phyloP scores from a whole-genome alignment of 2,888 invertebrate genomes.

The Agonum fuliginosum region DNA sequence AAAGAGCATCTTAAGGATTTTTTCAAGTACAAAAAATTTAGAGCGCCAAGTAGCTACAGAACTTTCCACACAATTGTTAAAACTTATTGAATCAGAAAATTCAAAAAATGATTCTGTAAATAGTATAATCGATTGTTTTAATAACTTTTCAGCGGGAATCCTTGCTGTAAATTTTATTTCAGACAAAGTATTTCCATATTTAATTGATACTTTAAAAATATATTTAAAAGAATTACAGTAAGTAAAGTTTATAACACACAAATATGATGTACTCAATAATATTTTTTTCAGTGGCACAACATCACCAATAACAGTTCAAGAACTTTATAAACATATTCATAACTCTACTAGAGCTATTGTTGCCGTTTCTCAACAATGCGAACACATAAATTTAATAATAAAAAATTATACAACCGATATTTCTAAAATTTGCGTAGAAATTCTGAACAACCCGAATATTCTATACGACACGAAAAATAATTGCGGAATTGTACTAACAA shows the following conservation, averaged over 20 bases:
- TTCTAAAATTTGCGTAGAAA: conserved; percentile 63
- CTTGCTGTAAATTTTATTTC: conserved; percentile 61
- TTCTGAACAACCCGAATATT: conserved; percentile 72
- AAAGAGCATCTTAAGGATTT: conserved; percentile 64
- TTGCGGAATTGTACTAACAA: conserved; percentile 76
- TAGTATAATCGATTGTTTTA: conserved; percentile 59
- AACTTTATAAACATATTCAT: conserved; percentile 70
- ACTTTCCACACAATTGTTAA: conserved; percentile 32
- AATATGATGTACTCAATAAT: not conserved
- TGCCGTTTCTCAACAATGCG: conserved; percentile 70
- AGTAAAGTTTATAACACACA: not conserved
- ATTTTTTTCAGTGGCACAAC: conserved; percentile 63
- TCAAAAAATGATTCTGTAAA: conserved; percentile 27
- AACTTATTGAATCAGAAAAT: not conserved
- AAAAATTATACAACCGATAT: conserved; percentile 61
- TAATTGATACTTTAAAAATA: conserved; percentile 28
- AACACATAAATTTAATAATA: conserved; percentile 56
- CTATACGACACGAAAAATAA: conserved; percentile 81
- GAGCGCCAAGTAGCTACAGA: not conserved
- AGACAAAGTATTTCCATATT: conserved; percentile 32
- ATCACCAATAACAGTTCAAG: conserved; percentile 70
- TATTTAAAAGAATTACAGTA: conserved; percentile 38
- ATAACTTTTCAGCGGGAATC: conserved; percentile 63
- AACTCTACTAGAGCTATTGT: conserved; percentile 72
- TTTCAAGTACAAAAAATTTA: conserved; percentile 55